Evolutionary conservation across 1,140 invertebrate species (phyloP).

Genomic region (Drosophila pachea): DNA sequence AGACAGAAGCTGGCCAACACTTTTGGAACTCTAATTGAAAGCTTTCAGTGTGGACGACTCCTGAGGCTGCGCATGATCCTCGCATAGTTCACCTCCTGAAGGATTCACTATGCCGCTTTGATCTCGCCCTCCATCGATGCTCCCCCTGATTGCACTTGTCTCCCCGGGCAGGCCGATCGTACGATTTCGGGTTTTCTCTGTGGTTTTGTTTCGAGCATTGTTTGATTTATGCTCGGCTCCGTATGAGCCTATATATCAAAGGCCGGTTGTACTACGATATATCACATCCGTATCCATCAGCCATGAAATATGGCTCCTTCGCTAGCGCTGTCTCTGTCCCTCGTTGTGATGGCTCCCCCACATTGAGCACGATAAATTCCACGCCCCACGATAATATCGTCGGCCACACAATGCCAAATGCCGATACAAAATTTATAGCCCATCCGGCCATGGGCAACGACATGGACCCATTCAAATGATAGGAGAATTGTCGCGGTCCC

Average conservation of each 20-base stretch:
- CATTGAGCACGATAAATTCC: constrained; percentile 71
- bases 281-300: constrained; percentile 67
- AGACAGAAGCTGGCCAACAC: constrained; percentile 10
- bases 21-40: constrained; percentile 6
- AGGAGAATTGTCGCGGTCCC: constrained; percentile 32
- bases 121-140: background rate
- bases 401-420: constrained; percentile 72
- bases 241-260: constrained; percentile 68
- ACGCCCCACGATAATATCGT: constrained; percentile 70
- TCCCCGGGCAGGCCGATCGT: constrained; percentile 21
- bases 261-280: constrained; percentile 42
- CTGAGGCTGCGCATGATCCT: no score
- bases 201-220: constrained; percentile 12
- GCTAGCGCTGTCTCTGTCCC: constrained; percentile 24
- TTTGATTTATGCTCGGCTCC: constrained; percentile 67
- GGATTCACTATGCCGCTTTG: constrained; percentile 15
- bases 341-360: constrained; percentile 41
- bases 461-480: constrained; percentile 69
- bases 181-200: constrained; percentile 16
- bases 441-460: constrained; percentile 46
- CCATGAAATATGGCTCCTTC: constrained; percentile 65
- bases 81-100: no score
- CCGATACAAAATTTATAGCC: constrained; percentile 75
- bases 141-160: constrained; percentile 19
- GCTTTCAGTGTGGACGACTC: no score